A percentile compares a stretch with the other conserved stretches of the same genome.
Evolutionary conservation across 2,888 invertebrate genomes (phyloP).

Genomic region (Euzetes globulus): DNA sequence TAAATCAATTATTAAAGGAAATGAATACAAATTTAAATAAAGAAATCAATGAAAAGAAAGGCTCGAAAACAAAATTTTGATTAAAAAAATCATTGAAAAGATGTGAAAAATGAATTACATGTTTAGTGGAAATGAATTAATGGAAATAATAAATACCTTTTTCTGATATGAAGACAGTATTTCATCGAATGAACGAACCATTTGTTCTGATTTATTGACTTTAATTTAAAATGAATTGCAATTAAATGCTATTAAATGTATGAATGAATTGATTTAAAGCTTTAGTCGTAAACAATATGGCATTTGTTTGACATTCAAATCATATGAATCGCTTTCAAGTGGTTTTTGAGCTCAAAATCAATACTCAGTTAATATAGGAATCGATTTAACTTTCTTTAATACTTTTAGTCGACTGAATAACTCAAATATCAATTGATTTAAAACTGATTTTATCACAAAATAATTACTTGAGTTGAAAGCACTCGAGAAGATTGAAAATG

Average conservation of each 20-base stretch:
- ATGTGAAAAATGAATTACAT: not conserved
- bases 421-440: no score
- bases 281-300: no score
- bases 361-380: no score
- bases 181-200: constrained; percentile 36
- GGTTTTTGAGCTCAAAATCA: no score
- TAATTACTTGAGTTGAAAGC: no score
- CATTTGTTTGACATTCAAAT: no score
- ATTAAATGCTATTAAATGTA: not conserved
- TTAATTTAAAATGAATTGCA: not conserved
- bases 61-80: not conserved
- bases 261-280: no score
- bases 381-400: no score
- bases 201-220: not conserved
- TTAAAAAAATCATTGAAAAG: not conserved
- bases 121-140: not conserved
- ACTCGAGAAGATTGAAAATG: no score
- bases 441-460: no score
- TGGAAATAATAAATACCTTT: constrained; percentile 47
- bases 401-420: no score
- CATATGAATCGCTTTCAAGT: no score
- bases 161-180: constrained; percentile 66
- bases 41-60: not conserved
- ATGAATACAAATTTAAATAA: not conserved
- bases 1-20: not conserved